Evolutionary conservation across 2,888 invertebrate genomes (phyloP), one percentile per base, ranked within the genome.

Genomic region (Oligia strigilis): DNA sequence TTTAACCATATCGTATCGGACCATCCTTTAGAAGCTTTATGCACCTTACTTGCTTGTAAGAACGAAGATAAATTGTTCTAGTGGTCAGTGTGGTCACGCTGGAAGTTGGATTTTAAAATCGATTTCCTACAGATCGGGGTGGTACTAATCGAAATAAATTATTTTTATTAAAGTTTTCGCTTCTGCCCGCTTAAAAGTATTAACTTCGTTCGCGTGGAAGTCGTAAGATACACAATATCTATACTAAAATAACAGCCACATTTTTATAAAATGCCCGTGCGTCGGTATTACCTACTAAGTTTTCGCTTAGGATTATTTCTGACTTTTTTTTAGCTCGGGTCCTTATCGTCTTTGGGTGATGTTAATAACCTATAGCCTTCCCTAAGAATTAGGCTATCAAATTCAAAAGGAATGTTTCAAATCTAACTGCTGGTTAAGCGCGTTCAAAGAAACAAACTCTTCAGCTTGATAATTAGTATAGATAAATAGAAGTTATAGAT

Each of bases 1-100:
- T 94, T 94, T 91, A 92, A 90, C 89, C 83, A 91, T 92, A 92
- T 92, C 90, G 90, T 87, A 91, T 92, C 89, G 88, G 85, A 87
- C 82, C 85, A 82, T 77, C 73, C 88, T 89, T 88, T 91, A 88
- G 84, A 85, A 76, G 76, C 69, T 83, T 83, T 82, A 80, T 90
- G 89, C 90, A 90, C 88, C 89, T 90, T 89, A 82, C 87, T 88
- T 87, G 86, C 88, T 89, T 85, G 87, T 85, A 88, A 87, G 62
- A 72, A 58, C 23, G 2, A 17, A 71, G 13, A 29, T 66, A 67
- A 71, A 64, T 40, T 62, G 62, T 72, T 66, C 40, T 36, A 19
- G 40, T 55, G 72, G n/a, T n/a, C n/a, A n/a, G n/a, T n/a, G n/a
- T n/a, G n/a, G 66, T 83, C 62, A 72, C 40, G 19, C 43, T 29